Percentiles rank a stretch among this genome's conserved stretches.
Conservation (phyloP, 2,888 invertebrate genomes). For the Blastobasis adustella region DNA sequence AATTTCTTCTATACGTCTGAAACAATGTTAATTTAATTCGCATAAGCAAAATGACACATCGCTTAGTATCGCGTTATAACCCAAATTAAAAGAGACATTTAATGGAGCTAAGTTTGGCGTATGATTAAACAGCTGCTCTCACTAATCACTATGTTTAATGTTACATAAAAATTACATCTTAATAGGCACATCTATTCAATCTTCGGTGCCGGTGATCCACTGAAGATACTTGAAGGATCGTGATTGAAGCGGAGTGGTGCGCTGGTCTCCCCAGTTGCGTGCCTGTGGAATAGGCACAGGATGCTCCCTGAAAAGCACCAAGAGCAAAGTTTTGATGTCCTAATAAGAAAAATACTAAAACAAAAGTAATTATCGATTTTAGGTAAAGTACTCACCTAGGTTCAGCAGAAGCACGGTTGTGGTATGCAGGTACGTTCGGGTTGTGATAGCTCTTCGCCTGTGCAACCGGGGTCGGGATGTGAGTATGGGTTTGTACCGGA, state of each 20-base stretch:
- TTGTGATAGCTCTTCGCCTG: constrained; percentile 50
- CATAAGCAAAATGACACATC: no score
- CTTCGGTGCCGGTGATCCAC: constrained; percentile 71
- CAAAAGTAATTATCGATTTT: not conserved
- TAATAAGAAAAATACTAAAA: no score
- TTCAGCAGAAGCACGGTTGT: constrained; percentile 64
- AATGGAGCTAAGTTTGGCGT: no score
- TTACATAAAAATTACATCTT: no score
- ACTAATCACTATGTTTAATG: constrained; percentile 21
- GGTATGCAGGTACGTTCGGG: constrained; percentile 67
- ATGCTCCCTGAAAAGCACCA: constrained; percentile 58
- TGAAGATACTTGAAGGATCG: constrained; percentile 71
- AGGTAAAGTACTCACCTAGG: constrained; percentile 41
- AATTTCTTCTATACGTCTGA: no score
- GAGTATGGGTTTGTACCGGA: constrained; percentile 64
- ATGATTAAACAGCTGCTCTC: constrained; percentile 13
- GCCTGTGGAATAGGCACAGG: constrained; percentile 45
- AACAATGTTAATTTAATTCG: no score
- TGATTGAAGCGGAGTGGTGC: constrained; percentile 65
- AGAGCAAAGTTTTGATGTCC: no score
- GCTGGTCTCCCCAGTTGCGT: constrained; percentile 43
- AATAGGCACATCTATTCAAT: constrained; percentile 27
- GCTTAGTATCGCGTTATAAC: no score
- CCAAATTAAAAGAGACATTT: no score
- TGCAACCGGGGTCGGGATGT: constrained; percentile 50